Conservation (phyloP, 1,140 invertebrate species). For the Antheraea mylitta region DNA sequence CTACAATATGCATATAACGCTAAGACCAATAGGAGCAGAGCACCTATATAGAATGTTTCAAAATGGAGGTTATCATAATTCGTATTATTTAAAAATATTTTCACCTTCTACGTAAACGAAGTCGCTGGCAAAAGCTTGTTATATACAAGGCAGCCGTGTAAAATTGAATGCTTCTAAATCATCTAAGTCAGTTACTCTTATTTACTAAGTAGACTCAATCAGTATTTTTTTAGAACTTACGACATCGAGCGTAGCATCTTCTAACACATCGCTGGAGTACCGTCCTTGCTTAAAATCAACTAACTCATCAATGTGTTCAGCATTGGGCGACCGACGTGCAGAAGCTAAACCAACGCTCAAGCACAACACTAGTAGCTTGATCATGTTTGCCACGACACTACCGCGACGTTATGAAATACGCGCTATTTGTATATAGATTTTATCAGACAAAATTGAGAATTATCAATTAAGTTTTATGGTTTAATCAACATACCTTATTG, state of each 20-base stretch:
- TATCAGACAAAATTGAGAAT: slow-evolving; percentile 5
- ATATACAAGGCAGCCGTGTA: no score
- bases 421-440: slow-evolving; percentile 12
- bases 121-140: no score
- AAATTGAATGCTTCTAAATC: no score
- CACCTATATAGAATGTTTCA: no score
- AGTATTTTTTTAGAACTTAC: slow-evolving; percentile 28
- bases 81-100: no score
- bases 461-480: background rate
- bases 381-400: background rate
- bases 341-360: slow-evolving; percentile 13
- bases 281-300: background rate
- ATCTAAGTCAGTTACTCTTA: no score
- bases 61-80: no score
- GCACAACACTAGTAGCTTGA: slow-evolving; percentile 14
- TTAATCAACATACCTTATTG: background rate
- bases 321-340: slow-evolving; percentile 25
- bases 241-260: slow-evolving; percentile 35
- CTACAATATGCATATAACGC: no score
- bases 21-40: no score
- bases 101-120: no score
- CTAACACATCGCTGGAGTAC: slow-evolving; percentile 26
- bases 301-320: slow-evolving; percentile 19
- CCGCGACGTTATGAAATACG: background rate
- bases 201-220: no score